These are phyloP conservation scores for Eupithecia inturbata DNA, from an alignment of 2,888 invertebrate genomes.

Conservation along the genomic window DNA sequence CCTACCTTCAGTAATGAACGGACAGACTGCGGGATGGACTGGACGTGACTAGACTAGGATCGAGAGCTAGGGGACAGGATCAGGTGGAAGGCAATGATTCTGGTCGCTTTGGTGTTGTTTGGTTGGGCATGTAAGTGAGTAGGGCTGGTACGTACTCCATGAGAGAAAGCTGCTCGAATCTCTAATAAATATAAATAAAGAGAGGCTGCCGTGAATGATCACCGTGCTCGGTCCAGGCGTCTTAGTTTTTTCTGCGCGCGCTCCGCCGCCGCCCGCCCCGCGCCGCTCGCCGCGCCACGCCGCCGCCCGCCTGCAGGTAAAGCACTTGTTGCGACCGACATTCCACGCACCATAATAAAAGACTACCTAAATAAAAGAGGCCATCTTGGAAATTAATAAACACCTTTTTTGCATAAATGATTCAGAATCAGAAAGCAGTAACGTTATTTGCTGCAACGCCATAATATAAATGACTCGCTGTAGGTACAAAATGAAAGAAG, in stretches of 20 bases:
- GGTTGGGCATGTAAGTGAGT: not conserved
- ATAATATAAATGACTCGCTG: too few species aligned
- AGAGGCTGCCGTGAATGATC: not conserved
- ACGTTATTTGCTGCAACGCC: too few species aligned
- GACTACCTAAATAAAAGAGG: conserved; percentile 13
- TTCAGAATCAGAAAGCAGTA: not conserved
- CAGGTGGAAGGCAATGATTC: not conserved
- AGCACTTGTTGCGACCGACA: conserved; percentile 20
- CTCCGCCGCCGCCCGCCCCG: conserved; percentile 4
- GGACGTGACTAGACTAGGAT: too few species aligned
- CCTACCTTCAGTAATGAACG: too few species aligned
- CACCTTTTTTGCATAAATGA: not conserved
- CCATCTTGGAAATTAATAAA: conserved; percentile 9
- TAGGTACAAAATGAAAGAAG: too few species aligned
- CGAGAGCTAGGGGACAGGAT: too few species aligned
- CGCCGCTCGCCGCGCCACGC: conserved; percentile 4
- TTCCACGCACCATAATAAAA: conserved; percentile 33
- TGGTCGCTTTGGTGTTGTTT: not conserved
- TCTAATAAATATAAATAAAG: not conserved
- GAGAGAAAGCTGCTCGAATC: not conserved
- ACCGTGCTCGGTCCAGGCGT: not conserved
- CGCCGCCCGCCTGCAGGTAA: conserved; percentile 18
- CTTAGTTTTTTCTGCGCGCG: conserved; percentile 16
- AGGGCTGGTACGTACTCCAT: not conserved
- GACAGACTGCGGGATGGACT: too few species aligned